Percentiles rank a stretch among this genome's conserved stretches.
phyloP scores from a whole-genome alignment of 1,140 invertebrate genomes.

The Drosophila pseudoobscura region DNA sequence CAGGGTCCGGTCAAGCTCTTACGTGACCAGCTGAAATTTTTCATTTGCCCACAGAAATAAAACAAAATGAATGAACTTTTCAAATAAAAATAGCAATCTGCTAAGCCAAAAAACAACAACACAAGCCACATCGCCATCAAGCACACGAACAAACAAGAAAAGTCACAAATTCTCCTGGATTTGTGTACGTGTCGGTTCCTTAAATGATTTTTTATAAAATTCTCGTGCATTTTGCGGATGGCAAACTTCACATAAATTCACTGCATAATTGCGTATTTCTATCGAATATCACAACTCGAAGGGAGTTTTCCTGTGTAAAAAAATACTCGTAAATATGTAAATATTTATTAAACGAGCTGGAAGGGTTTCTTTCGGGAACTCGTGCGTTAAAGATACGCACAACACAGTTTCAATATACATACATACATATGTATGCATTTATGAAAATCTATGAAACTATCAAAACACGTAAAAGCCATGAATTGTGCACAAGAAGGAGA shows the following conservation, averaged over 20 bases:
- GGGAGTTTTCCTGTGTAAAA: constrained; percentile 6
- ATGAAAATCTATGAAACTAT: no score
- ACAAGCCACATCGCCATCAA: constrained; percentile 7
- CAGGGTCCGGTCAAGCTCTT: constrained; percentile 37
- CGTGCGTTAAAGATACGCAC: no score
- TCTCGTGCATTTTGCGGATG: constrained; percentile 46
- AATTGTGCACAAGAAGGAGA: no score
- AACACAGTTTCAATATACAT: no score
- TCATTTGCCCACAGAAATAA: constrained; percentile 68
- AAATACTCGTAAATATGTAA: no score
- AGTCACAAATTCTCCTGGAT: constrained; percentile 52
- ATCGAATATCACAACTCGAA: constrained; percentile 47
- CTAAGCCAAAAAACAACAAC: constrained; percentile 3
- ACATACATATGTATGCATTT: no score
- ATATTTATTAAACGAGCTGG: no score
- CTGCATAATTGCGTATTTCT: constrained; percentile 55
- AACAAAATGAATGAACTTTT: constrained; percentile 77
- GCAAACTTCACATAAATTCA: constrained; percentile 63
- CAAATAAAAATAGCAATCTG: constrained; percentile 77
- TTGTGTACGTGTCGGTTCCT: constrained; percentile 53
- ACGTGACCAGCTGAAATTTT: constrained; percentile 75
- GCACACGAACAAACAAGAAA: constrained; percentile 42
- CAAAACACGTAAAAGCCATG: no score
- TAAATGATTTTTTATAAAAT: constrained; percentile 40
- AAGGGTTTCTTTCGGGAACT: no score